Percentiles rank a stretch among this genome's conserved stretches.
phyloP scores from a whole-genome alignment of 2,113 vertebrate genomes.

The Chamaetylas fuelleborni region DNA sequence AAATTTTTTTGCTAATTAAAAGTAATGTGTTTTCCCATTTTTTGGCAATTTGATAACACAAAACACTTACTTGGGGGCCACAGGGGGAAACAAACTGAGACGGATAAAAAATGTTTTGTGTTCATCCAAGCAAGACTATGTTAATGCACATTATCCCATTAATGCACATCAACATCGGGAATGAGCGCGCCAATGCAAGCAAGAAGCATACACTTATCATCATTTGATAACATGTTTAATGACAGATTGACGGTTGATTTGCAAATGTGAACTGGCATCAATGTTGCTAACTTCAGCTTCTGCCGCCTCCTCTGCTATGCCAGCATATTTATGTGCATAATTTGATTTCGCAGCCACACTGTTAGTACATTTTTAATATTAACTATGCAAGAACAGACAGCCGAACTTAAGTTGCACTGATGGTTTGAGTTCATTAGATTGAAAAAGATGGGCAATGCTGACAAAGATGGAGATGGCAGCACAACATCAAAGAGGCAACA shows the following conservation, averaged over 20 bases:
- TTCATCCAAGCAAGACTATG: conserved; percentile 91
- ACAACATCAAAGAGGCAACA: conserved; percentile 62
- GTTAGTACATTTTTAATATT: conserved; percentile 91
- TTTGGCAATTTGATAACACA: conserved; percentile 84
- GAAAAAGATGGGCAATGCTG: conserved; percentile 81
- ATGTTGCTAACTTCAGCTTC: conserved; percentile 87
- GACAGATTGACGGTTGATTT: conserved; percentile 96
- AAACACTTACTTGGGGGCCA: conserved; percentile 84
- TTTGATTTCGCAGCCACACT: conserved; percentile 89
- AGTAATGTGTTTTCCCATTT: conserved; percentile 77
- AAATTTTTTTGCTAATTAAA: conserved; percentile 81
- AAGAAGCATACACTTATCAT: conserved; percentile 90
- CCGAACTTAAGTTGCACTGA: conserved; percentile 83
- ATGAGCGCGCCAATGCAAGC: conserved; percentile 84
- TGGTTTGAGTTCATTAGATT: conserved; percentile 85
- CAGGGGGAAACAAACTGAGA: conserved; percentile 86
- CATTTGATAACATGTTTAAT: conserved; percentile 99
- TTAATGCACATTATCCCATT: conserved; percentile 95
- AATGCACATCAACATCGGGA: conserved; percentile 90
- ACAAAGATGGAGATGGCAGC: conserved; percentile 74
- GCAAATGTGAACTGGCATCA: conserved; percentile 91
- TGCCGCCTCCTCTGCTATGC: conserved; percentile 84
- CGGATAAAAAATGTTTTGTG: conserved; percentile 92
- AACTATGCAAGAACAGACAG: conserved; percentile 84
- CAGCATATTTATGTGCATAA: conserved; percentile 92